Evolutionary conservation across 1,140 invertebrate genomes (phyloP), one percentile per base, ranked within the genome.

Genomic region (Tetraneura akinire): DNA sequence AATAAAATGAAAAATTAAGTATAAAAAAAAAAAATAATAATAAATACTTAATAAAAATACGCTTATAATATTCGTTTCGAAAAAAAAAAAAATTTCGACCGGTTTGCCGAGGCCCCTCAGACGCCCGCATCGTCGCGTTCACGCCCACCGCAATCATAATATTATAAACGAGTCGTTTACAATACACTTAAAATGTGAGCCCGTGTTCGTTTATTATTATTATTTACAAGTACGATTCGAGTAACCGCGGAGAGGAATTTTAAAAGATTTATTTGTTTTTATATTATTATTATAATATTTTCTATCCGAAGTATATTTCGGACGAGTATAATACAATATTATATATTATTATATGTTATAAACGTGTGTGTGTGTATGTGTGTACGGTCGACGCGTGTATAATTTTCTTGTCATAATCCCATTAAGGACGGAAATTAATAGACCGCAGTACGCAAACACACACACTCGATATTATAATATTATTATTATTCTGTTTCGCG

Each of bases 361-460:
- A 53, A 18, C n/a, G 49, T 51, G 49, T 51, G 49, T 23, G 21
- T 55, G 18, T 55, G 21, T 55, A 21, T 55, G 53, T 55, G n/a
- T 55, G 21, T 55, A n/a, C 37, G 64, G 64, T 45, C 23, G 45
- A 49, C 45, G 23, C 21, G 45, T 29, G 26, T 71, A 71, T 71
- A 71, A 71, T 71, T 71, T 71, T 51, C 47, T 62, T 78, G 74
- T 78, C 74, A 78, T 78, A 78, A 78, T 78, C 53, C 74, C 74
- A 78, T 78, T 78, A 78, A 62, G 55, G 74, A 62, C 21, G 37
- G 55, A 78, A 78, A 78, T 78, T 78, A 78, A 62, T 78, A 62
- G 74, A 78, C 55, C 74, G 32, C 74, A 51, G n/a, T 26, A 18
- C 45, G 47, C 64, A n/a, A 11, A 23, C 64, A 11, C 42, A 21